Base-by-base conservation (phyloP, 2,113 vertebrate species). In the Tautogolabrus adspersus region DNA sequence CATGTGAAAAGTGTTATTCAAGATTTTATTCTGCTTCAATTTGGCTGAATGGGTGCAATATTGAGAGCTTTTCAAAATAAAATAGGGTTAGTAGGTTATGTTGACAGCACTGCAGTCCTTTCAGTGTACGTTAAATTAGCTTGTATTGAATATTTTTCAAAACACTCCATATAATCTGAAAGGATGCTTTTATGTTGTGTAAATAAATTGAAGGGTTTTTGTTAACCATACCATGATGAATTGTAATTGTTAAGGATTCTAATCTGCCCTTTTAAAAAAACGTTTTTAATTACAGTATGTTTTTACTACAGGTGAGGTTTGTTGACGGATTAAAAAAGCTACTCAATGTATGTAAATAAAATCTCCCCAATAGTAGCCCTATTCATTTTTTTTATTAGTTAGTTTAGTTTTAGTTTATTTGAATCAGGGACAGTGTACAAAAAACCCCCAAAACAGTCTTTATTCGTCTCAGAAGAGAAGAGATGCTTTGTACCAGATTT, bases 21-120 rank as follows among this genome's bases (percentile, higher is more conserved):
- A 61, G 47, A 37, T 52, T n/a, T 57, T 8, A 56, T 38, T 0
- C 44, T 13, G 26, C 23, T 11, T 40, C 40, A 49, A 59, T 70
- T 42, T 34, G 5, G 9, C 21, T 55, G 6, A 75, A 44, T 42
- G 3, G 10, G 3, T 38, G 9, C 11, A 65, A 57, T 46, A 60
- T 72, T 66, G 9, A 46, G 21, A 44, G 15, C 10, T 15, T 5
- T 46, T 15, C 13, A 46, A 46, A 12, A 42, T 42, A 44, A 57
- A 58, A 22, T 6, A 57, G 22, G n/a, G 55, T 57, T 34, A 59
- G 21, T 40, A 23, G 66, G 66, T 67, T 65, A 68, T 42, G 5
- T 34, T 66, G 13, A 47, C 21, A 63, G 22, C 46, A 26, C 5
- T 21, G 44, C 38, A 40, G 54, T 21, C 54, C 16, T 59, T 60